Evolutionary conservation across 2,797 vertebrate species (phyloP).

Genomic region (Anguilla obscura): DNA sequence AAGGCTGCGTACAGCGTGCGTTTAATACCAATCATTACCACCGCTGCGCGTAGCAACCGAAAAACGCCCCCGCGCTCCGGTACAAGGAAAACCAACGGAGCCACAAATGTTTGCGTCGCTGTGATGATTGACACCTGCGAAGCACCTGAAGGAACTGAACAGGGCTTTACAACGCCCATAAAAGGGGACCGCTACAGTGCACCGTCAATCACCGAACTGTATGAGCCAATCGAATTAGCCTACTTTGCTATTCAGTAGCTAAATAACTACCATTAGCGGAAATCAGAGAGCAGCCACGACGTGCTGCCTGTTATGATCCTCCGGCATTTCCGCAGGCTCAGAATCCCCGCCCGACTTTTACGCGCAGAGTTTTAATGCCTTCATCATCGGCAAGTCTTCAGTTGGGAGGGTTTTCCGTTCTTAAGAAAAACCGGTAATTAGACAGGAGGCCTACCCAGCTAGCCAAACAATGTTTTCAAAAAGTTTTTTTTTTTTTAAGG

Average conservation of each 20-base stretch:
- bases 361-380: background rate
- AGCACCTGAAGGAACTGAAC: background rate
- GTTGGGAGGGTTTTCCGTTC: background rate
- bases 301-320: background rate
- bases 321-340: background rate
- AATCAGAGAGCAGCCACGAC: background rate
- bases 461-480: background rate
- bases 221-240: background rate
- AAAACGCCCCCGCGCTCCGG: background rate
- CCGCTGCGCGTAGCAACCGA: constrained; percentile 12
- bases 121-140: background rate
- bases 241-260: background rate
- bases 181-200: background rate
- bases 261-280: background rate
- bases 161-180: background rate
- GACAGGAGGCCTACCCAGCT: background rate
- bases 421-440: background rate
- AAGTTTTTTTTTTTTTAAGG: too few species aligned
- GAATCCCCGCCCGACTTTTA: background rate
- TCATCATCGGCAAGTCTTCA: background rate
- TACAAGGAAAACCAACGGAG: background rate
- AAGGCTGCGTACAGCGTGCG: constrained; percentile 5
- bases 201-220: background rate
- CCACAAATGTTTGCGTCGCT: background rate
- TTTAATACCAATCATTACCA: constrained; percentile 51